These are phyloP conservation scores for Sciurus niger DNA, from an alignment of 2,113 vertebrate species.

Conservation along the genomic window DNA sequence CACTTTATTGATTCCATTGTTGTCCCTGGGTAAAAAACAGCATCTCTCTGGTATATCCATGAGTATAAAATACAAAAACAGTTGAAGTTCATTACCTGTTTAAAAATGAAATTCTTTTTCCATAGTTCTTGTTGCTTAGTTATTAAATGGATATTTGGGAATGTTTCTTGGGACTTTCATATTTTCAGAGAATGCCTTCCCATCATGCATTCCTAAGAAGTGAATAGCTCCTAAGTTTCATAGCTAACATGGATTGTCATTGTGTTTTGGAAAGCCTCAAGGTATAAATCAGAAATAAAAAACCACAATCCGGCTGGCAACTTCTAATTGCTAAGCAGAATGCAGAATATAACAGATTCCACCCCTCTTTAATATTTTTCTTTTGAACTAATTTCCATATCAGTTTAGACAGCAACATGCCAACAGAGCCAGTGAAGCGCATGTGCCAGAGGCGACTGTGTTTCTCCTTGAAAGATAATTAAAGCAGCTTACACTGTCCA, in stretches of 20 bases:
- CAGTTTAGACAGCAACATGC: conserved; percentile 39
- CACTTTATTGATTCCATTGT: neutral
- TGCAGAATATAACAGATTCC: conserved; percentile 44
- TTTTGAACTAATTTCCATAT: conserved; percentile 65
- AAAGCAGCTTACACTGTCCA: conserved; percentile 68
- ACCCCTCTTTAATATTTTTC: conserved; percentile 57
- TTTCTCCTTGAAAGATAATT: conserved; percentile 74
- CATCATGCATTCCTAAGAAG: conserved; percentile 33
- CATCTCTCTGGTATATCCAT: neutral
- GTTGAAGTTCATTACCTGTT: neutral
- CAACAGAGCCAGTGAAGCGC: neutral
- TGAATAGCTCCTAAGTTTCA: conserved; percentile 52
- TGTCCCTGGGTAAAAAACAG: neutral
- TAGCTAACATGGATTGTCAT: conserved; percentile 30
- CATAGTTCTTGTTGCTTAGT: conserved; percentile 42
- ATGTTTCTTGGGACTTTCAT: conserved; percentile 20
- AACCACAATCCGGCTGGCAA: conserved; percentile 20
- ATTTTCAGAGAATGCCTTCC: conserved; percentile 63
- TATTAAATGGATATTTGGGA: conserved; percentile 37
- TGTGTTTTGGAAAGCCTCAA: conserved; percentile 48
- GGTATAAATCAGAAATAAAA: conserved; percentile 61
- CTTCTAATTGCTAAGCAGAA: conserved; percentile 57
- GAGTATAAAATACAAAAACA: neutral
- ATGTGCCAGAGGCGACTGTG: conserved; percentile 20
- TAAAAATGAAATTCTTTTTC: conserved; percentile 41